Percentiles rank a stretch among this genome's conserved stretches.
Evolutionary conservation across 2,888 invertebrate genomes (phyloP).

Genomic region (Amiota communis): DNA sequence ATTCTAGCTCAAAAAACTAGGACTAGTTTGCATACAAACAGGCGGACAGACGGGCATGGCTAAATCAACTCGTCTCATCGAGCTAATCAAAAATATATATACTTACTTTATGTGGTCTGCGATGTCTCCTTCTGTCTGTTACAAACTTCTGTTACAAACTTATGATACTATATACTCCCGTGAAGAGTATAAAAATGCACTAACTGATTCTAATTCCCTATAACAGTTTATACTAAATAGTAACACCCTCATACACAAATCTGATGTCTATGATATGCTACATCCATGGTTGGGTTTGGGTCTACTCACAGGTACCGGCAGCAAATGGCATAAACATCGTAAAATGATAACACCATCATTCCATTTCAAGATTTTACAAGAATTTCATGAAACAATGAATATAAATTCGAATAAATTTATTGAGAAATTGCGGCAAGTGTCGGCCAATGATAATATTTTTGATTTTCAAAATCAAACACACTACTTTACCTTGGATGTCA

Average conservation of each 20-base stretch:
- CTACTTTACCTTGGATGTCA: conserved; percentile 74
- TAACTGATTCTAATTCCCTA: neutral
- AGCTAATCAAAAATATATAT: too few relatives aligned
- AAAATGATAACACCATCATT: conserved; percentile 76
- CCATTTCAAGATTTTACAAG: conserved; percentile 74
- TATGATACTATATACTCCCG: too few relatives aligned
- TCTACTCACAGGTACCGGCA: conserved; percentile 70
- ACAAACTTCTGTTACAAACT: too few relatives aligned
- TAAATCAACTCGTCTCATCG: too few relatives aligned
- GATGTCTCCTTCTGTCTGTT: too few relatives aligned
- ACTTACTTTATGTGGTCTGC: too few relatives aligned
- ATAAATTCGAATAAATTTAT: conserved; percentile 74
- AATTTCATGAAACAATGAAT: conserved; percentile 74
- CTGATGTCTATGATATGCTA: conserved; percentile 70
- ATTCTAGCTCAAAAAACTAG: too few relatives aligned
- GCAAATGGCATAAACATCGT: conserved; percentile 74
- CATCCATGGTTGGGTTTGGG: conserved; percentile 74
- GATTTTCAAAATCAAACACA: conserved; percentile 75
- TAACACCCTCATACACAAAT: conserved; percentile 74
- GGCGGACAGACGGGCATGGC: too few relatives aligned
- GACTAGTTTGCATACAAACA: too few relatives aligned
- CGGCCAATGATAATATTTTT: conserved; percentile 63
- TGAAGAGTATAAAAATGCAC: too few relatives aligned
- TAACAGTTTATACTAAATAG: conserved; percentile 66
- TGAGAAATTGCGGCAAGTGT: conserved; percentile 55